phyloP scores from a whole-genome alignment of 2,797 vertebrate species.

The Schizothorax lantsangensis region DNA sequence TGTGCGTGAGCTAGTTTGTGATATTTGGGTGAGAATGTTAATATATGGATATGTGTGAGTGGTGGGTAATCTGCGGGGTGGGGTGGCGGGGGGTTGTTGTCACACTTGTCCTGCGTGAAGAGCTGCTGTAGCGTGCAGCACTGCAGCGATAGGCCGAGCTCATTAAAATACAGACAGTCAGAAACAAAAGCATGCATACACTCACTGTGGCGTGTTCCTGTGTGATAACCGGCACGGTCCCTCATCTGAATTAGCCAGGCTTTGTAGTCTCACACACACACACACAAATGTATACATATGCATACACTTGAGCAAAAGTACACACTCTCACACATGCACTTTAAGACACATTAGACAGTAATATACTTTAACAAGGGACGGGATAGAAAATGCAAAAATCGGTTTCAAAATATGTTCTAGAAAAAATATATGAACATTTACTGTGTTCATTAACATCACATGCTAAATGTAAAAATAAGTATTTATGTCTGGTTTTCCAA shows the following conservation, averaged over 20 bases:
- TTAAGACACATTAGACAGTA: neutral
- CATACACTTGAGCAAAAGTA: conserved; percentile 46
- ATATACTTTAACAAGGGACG: neutral
- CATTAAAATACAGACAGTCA: conserved; percentile 76
- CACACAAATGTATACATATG: conserved; percentile 44
- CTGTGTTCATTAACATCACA: neutral
- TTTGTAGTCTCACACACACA: conserved; percentile 56
- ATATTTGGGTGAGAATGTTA: conserved; percentile 49
- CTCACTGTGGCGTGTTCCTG: conserved; percentile 71
- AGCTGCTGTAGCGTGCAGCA: conserved; percentile 64
- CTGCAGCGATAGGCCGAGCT: conserved; percentile 78
- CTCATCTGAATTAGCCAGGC: conserved; percentile 75
- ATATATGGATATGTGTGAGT: conserved; percentile 42
- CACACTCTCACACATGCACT: conserved; percentile 17
- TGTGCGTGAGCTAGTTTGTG: conserved; percentile 11
- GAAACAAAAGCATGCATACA: conserved; percentile 77
- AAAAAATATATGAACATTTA: neutral
- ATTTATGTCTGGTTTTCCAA: neutral
- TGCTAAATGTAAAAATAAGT: neutral
- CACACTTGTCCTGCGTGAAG: conserved; percentile 54
- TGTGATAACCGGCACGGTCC: conserved; percentile 76
- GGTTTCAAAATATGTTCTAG: neutral
- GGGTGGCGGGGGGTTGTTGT: conserved; percentile 57
- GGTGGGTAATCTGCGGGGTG: conserved; percentile 35
- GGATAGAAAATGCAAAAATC: neutral